Conservation (phyloP, 2,113 vertebrate species). For the Galeopterus variegatus region DNA sequence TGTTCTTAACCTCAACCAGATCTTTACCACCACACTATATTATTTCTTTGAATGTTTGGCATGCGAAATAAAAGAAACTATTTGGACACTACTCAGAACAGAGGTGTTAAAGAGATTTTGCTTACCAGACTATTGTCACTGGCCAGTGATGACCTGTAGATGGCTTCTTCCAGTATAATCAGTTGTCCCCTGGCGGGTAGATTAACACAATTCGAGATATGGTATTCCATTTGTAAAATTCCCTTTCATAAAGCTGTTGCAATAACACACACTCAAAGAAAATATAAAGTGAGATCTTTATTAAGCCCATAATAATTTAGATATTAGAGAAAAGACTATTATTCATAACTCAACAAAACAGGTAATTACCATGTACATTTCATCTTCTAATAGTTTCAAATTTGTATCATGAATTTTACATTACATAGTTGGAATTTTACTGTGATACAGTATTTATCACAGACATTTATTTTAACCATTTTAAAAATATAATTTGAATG, state of each 20-base stretch:
- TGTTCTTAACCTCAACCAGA: background rate
- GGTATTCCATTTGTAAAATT: background rate
- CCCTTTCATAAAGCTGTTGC: background rate
- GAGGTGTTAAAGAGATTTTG: background rate
- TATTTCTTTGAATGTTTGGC: background rate
- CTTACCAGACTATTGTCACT: background rate
- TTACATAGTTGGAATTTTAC: background rate
- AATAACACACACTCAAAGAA: background rate
- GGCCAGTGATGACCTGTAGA: background rate
- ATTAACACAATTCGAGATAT: background rate
- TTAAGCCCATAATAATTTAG: background rate
- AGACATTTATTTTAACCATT: background rate
- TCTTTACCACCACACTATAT: background rate
- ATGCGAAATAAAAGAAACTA: background rate
- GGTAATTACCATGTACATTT: background rate
- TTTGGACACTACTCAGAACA: background rate
- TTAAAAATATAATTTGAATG: background rate
- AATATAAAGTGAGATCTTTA: background rate
- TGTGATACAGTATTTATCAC: background rate
- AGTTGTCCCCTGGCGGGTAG: background rate
- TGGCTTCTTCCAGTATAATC: background rate
- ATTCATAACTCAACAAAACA: background rate
- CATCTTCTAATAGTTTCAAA: constrained; percentile 32
- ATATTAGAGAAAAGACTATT: background rate
- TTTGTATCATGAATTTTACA: background rate